Evolutionary conservation across 1,140 invertebrate genomes (phyloP), one percentile per base, ranked within the genome.

Genomic region (Drosophila pruinosa): DNA sequence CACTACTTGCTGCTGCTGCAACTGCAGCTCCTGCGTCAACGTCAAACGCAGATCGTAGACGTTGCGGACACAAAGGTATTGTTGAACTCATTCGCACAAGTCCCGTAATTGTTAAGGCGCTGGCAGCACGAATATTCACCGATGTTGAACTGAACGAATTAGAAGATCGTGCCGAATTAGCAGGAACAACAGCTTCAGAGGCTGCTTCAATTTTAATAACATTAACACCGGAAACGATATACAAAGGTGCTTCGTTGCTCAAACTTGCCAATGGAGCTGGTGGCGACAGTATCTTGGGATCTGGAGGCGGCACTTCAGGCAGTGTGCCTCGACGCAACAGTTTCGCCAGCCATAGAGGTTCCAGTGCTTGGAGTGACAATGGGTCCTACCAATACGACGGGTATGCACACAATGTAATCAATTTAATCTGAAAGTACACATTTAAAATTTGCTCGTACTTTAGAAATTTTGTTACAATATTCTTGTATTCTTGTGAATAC

Each of bases 221-320:
- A 81, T 89, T 91, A 81, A 91, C 90, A 74, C 90, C 90, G 54
- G 90, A 89, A 77, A 91, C 90, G 45, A 90, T 91, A 75, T 91
- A 91, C 85, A 91, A 91, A 76, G 90, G 90, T n/a, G 88, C 90
- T 7, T 91, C 90, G 50, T 50, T 90, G 38, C 68, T 91, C 26
- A 91, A 91, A 75, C 70, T 88, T 57, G 67, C 88, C 59, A 81
- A 75, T 21, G 70, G 78, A 8, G 63, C 47, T 7, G 14, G 45
- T 8, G 28, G 54, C 22, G 26, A 57, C 24, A 39, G 62, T 28
- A 53, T 45, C 22, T 36, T 26, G 43, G 43, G 48, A 14, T 28
- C 47, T 21, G 77, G 36, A 3, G 67, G 38, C 4, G 36, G 43
- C 10, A 39, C 39, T 21, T 58, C 54, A 4, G 57, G 61, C 31